Percentiles rank a stretch among this genome's conserved stretches.
Conservation (phyloP, 1,140 invertebrate genomes). For the Drosophila athabasca region DNA sequence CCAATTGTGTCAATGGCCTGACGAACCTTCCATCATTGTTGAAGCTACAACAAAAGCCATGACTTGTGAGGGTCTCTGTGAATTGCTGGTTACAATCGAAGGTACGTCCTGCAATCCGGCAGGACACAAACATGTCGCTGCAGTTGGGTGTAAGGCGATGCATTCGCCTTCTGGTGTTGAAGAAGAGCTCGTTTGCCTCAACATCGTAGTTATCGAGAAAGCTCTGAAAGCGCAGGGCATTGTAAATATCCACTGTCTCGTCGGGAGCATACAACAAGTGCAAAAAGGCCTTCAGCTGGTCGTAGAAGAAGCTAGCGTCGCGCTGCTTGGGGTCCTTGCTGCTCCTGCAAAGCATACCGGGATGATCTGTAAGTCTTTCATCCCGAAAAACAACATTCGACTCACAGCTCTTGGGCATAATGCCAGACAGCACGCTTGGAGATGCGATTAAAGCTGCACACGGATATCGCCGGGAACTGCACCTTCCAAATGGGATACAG, state of each 20-base stretch:
- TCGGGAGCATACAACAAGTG: slow-evolving; percentile 46
- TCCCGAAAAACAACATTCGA: neutral
- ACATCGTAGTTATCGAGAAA: slow-evolving; percentile 67
- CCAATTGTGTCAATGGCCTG: neutral
- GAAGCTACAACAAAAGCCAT: slow-evolving; percentile 72
- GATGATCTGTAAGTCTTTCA: accelerated
- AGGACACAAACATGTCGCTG: slow-evolving; percentile 61
- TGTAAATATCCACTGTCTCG: slow-evolving; percentile 53
- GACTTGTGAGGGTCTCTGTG: slow-evolving; percentile 49
- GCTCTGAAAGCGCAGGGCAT: slow-evolving; percentile 58
- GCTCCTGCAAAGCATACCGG: slow-evolving; percentile 38
- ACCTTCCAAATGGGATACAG: slow-evolving; percentile 85
- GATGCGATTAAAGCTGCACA: slow-evolving; percentile 86
- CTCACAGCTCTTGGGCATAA: slow-evolving; percentile 84
- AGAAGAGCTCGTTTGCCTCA: slow-evolving; percentile 60
- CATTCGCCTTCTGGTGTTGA: slow-evolving; percentile 59
- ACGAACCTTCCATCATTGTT: slow-evolving; percentile 57
- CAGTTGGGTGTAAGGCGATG: slow-evolving; percentile 67
- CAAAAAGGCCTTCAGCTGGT: slow-evolving; percentile 49
- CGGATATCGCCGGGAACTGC: slow-evolving; percentile 85
- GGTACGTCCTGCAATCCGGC: slow-evolving; percentile 52
- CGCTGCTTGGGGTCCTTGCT: slow-evolving; percentile 55
- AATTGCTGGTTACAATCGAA: slow-evolving; percentile 61
- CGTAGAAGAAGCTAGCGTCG: slow-evolving; percentile 54
- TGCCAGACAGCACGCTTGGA: slow-evolving; percentile 83